These are phyloP conservation scores for Hemitrygon akajei DNA, from an alignment of 2,797 vertebrate species.

Conservation along the genomic window DNA sequence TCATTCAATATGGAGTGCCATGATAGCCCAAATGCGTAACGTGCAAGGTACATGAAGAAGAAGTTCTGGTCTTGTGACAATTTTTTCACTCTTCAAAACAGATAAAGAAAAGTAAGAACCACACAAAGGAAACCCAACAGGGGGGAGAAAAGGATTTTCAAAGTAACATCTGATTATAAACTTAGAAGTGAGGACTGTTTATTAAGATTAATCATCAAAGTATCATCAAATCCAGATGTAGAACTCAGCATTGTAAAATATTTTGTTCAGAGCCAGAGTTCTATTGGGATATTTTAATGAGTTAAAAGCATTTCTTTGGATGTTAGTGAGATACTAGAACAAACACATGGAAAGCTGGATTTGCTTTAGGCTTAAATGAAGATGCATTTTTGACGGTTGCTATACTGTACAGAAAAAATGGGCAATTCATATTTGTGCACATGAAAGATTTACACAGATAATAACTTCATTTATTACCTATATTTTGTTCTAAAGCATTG, in stretches of 20 bases:
- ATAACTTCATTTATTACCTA: not conserved
- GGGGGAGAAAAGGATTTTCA: not conserved
- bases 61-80: too few relatives aligned
- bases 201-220: not conserved
- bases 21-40: too few relatives aligned
- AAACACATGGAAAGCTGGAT: constrained; percentile 18
- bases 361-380: not conserved
- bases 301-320: not conserved
- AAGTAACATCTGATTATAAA: not conserved
- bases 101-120: not conserved
- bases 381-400: not conserved
- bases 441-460: not conserved
- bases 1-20: too few relatives aligned
- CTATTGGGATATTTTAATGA: not conserved
- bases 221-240: not conserved
- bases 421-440: not conserved
- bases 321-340: not conserved
- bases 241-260: not conserved
- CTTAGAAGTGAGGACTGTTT: not conserved
- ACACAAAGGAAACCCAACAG: not conserved
- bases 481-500: not conserved
- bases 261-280: not conserved
- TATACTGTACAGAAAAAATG: not conserved
- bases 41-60: too few relatives aligned
- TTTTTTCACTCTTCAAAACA: not conserved